Evolutionary conservation across 2,113 vertebrate genomes (phyloP).

Genomic region (Neolamprologus devosi): DNA sequence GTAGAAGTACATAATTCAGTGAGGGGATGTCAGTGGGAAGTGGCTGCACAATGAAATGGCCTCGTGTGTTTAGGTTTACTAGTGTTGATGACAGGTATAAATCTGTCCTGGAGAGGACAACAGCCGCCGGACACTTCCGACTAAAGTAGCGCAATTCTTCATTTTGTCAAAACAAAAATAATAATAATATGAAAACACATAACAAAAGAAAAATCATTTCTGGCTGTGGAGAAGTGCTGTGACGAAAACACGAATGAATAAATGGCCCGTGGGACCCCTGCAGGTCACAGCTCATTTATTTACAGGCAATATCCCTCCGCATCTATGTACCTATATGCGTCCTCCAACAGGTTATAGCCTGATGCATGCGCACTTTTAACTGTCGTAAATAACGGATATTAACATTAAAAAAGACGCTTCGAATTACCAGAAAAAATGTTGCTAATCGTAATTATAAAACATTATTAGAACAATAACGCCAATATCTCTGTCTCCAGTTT

Average conservation of each 20-base stretch:
- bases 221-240: neutral
- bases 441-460: neutral
- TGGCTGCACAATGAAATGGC: constrained; percentile 53
- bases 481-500: neutral
- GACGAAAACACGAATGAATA: neutral
- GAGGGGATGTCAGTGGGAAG: constrained; percentile 50
- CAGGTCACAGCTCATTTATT: neutral
- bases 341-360: neutral
- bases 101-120: constrained; percentile 47
- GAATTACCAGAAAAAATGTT: neutral
- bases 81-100: constrained; percentile 63
- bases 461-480: neutral
- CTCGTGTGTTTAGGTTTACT: constrained; percentile 50
- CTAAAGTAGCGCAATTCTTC: constrained; percentile 18
- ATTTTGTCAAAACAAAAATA: neutral
- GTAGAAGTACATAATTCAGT: constrained; percentile 25
- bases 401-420: neutral
- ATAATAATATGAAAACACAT: neutral
- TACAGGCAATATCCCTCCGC: neutral
- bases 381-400: neutral
- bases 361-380: neutral
- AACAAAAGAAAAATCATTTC: neutral
- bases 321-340: accelerated
- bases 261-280: neutral
- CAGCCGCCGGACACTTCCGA: constrained; percentile 40